A percentile compares a stretch with the other conserved stretches of the same genome.
Evolutionary conservation across 2,888 invertebrate genomes (phyloP).

Genomic region (Plagiodera versicolora): DNA sequence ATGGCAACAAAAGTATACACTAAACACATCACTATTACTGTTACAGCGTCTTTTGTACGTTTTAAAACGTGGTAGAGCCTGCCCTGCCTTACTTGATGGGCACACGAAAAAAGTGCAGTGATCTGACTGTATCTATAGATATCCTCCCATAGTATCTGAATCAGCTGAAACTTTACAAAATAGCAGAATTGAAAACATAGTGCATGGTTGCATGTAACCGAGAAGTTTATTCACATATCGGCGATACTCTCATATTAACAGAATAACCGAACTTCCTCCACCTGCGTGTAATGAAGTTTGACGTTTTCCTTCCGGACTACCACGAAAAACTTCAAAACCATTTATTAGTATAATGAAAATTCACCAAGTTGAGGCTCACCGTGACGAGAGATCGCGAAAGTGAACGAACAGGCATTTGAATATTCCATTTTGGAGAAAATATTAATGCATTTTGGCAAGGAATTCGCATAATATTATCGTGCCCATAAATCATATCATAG

Average conservation of each 20-base stretch:
- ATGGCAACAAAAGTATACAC: too few species aligned
- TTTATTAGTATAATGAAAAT: not conserved
- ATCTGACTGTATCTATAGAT: too few species aligned
- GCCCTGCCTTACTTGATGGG: too few species aligned
- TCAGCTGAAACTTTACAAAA: too few species aligned
- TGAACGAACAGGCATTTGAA: not conserved
- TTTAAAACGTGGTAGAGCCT: too few species aligned
- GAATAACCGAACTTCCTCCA: not conserved
- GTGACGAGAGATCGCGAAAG: not conserved
- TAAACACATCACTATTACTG: too few species aligned
- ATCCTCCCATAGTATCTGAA: too few species aligned
- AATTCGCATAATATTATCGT: not conserved
- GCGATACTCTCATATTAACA: not conserved
- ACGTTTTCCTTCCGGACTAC: not conserved
- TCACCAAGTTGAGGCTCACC: not conserved
- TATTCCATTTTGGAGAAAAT: not conserved
- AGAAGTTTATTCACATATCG: too few species aligned
- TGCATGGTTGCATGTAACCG: too few species aligned
- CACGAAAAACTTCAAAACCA: not conserved
- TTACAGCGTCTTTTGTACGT: too few species aligned
- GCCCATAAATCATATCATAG: not conserved
- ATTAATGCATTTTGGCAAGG: conserved; percentile 1
- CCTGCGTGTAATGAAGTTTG: not conserved
- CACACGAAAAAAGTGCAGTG: too few species aligned
- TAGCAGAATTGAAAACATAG: too few species aligned